Base-by-base conservation (phyloP, 2,113 vertebrate species). In the Polypterus senegalus region DNA sequence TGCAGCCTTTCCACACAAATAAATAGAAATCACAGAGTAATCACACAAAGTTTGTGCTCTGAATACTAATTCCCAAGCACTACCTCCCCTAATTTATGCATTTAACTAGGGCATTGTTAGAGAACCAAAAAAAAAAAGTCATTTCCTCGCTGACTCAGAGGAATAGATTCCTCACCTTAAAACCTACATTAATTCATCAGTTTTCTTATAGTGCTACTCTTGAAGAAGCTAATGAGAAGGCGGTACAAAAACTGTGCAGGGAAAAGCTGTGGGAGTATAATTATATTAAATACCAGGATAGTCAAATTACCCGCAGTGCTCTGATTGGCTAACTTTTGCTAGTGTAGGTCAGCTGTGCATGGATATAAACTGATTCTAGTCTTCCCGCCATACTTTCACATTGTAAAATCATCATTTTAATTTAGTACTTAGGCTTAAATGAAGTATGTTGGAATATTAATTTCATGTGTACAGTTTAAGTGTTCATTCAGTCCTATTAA, bases 1-100 rank as follows among this genome's bases (percentile, higher is more conserved):
- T 44, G 11, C 9, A 67, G 53, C 11, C 64, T 71, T 53, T 73
- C 61, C 48, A 70, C 53, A 60, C 66, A 73, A 70, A 65, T 49
- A 74, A 71, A 69, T 0, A 63, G 58, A 69, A 63, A 63, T 52
- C 63, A 61, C 62, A 59, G 44, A 48, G 65, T 54, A 57, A 70
- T 64, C 48, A 1, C 68, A 59, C 70, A 66, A 55, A 11, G 44
- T 0, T 0, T 63, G 71, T 66, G 63, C 51, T 49, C 10, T 54
- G 67, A 65, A 65, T 9, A 47, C 68, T 74, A 57, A 69, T 69
- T 74, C 66, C 55, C 45, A 45, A 59, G 59, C 47, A 49, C 59
- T 54, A 63, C 66, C 64, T 10, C 9, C 57, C 9, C 55, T 64
- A 65, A 63, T 63, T 65, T 59, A 71, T 58, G 67, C 63, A 65